Evolutionary conservation across 2,113 vertebrate genomes (phyloP), one percentile per base, ranked within the genome.

Genomic region (Vanacampus margaritifer): DNA sequence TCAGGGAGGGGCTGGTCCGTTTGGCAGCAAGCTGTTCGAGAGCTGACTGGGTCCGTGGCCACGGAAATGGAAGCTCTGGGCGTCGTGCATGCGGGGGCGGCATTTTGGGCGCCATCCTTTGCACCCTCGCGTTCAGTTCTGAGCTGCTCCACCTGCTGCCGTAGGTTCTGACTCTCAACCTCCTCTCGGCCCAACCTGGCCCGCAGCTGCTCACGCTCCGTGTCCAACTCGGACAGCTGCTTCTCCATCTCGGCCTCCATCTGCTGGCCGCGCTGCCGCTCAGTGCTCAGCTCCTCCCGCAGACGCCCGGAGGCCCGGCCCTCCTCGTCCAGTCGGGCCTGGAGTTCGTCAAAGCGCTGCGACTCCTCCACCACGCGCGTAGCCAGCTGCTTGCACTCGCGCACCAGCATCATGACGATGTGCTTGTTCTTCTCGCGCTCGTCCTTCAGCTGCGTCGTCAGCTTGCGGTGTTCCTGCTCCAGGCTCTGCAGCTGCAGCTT

Each of bases 401-500:
- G 95, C 64, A 98, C 95, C 60, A 98, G 86, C 94, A 98, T 96
- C 89, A 97, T 90, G 12, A 98, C 96, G 36, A 98, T 92, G 4
- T 98, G 96, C 74, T 98, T 98, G 84, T 96, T 98, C 91, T 98
- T 98, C 81, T 94, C 93, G 0, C 96, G 93, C 74, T 99, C 97
- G 50, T 98, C 97, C 79, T 98, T 96, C 41, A 99, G 91, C 85
- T 94, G 94, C 53, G 94, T 87, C 0, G 93, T 91, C 46, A 99
- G 90, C 80, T 95, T 95, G 71, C 94, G 94, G 75, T 98, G 96
- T 56, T 99, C 97, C 85, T 95, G 91, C 80, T 98, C 95, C 54
- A 98, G 89, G 56, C 71, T 92, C 81, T 98, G 95, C 5, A 98
- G 93, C 87, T 98, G 95, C 66, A 92, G 91, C 87, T 98, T 98